A percentile compares a stretch with the other conserved stretches of the same genome.
These are phyloP conservation scores for Thymelicus lineola DNA, from an alignment of 2,888 invertebrate genomes.

Conservation along the genomic window DNA sequence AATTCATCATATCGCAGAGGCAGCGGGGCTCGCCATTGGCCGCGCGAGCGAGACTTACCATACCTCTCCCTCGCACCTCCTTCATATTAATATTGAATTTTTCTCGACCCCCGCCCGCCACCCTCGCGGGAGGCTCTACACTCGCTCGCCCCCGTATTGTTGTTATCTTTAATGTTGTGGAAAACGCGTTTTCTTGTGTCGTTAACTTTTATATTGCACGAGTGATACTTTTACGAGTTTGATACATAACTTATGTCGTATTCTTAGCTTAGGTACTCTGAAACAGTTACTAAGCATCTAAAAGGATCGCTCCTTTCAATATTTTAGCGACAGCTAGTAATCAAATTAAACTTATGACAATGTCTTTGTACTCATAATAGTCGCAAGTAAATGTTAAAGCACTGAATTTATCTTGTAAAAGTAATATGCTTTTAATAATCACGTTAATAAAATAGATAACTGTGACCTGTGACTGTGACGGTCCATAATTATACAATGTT, in stretches of 20 bases:
- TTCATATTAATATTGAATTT: conserved; percentile 94
- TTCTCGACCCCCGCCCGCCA: conserved; percentile 86
- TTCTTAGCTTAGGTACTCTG: conserved; percentile 41
- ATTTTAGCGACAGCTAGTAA: no score
- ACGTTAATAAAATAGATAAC: no score
- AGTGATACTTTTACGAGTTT: conserved; percentile 83
- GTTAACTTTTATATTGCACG: conserved; percentile 86
- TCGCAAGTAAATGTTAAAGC: no score
- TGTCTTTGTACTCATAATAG: not conserved
- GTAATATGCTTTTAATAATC: no score
- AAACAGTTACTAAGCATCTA: conserved; percentile 18
- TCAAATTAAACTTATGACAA: no score
- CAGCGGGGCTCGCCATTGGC: conserved; percentile 84
- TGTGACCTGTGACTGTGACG: no score
- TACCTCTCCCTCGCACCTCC: conserved; percentile 87
- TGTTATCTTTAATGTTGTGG: conserved; percentile 86
- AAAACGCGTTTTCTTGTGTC: conserved; percentile 86
- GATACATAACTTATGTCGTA: conserved; percentile 77
- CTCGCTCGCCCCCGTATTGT: conserved; percentile 85
- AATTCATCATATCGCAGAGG: conserved; percentile 90
- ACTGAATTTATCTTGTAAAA: not conserved
- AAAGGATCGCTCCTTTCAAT: not conserved
- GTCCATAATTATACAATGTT: no score
- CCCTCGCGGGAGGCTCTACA: conserved; percentile 84
- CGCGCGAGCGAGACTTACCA: conserved; percentile 79